These are phyloP conservation scores for Cephus sareptanus DNA, from an alignment of 2,888 invertebrate species.

Conservation along the genomic window DNA sequence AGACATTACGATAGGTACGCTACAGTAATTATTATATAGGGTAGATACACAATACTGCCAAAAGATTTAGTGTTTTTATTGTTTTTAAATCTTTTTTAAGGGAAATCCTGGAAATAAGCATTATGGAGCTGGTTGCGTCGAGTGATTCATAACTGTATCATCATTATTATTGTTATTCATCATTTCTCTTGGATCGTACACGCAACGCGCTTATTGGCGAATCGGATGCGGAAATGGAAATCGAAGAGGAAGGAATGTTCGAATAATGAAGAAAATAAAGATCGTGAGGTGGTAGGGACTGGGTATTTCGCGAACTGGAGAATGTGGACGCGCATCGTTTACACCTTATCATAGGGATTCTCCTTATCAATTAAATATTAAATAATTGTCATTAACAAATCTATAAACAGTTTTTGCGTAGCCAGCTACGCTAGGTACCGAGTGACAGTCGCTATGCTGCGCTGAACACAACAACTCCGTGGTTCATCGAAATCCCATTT, in stretches of 20 bases:
- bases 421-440: slow-evolving; percentile 45
- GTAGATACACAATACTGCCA: slow-evolving; percentile 37
- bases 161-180: neutral
- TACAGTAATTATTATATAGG: slow-evolving; percentile 29
- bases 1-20: slow-evolving; percentile 36
- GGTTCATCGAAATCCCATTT: neutral
- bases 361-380: slow-evolving; percentile 2
- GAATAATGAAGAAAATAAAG: too few species aligned
- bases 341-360: neutral
- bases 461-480: neutral
- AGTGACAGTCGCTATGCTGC: slow-evolving; percentile 18
- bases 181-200: neutral
- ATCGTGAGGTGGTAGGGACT: neutral
- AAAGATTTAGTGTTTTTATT: slow-evolving; percentile 13
- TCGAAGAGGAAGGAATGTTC: neutral
- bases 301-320: neutral
- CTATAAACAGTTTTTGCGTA: slow-evolving; percentile 35
- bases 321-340: neutral
- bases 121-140: neutral
- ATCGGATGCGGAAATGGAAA: neutral
- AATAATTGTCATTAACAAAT: slow-evolving; percentile 15
- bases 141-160: neutral
- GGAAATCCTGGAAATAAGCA: neutral
- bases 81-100: slow-evolving; percentile 1
- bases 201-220: neutral